Evolutionary conservation across 2,888 invertebrate species (phyloP).

Genomic region (Agriopis aurantiaria): DNA sequence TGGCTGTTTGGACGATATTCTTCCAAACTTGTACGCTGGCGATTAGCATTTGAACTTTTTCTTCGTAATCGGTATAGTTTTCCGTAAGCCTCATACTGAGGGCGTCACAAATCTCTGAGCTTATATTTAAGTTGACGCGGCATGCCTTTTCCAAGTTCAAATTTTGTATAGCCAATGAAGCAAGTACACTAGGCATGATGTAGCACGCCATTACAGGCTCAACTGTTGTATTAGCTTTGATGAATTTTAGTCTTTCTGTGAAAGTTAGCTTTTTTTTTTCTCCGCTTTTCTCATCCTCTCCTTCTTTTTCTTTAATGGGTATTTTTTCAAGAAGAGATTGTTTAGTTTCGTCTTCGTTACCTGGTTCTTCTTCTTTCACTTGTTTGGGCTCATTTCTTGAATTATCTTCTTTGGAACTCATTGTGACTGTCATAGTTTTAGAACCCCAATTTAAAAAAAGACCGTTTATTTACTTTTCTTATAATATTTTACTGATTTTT

Average conservation of each 20-base stretch:
- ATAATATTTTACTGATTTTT: not conserved
- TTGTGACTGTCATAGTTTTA: not conserved
- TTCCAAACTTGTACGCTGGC: conserved; percentile 94
- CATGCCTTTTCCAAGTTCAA: conserved; percentile 91
- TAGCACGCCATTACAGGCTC: conserved; percentile 91
- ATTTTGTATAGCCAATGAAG: conserved; percentile 93
- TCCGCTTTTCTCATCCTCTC: conserved; percentile 39
- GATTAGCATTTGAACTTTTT: conserved; percentile 89
- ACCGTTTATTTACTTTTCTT: not conserved
- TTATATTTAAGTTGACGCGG: conserved; percentile 91
- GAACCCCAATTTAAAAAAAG: not conserved
- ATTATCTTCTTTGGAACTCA: conserved; percentile 39
- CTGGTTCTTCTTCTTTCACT: conserved; percentile 41
- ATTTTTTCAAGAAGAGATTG: conserved; percentile 64
- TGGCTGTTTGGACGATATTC: conserved; percentile 92
- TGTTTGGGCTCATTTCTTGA: conserved; percentile 22
- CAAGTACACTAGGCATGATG: conserved; percentile 88
- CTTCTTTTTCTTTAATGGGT: conserved; percentile 40
- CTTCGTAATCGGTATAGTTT: conserved; percentile 84
- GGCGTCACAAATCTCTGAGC: conserved; percentile 90
- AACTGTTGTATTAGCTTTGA: conserved; percentile 88
- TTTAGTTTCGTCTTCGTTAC: conserved; percentile 51
- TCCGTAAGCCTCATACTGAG: conserved; percentile 90
- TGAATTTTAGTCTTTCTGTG: conserved; percentile 66
- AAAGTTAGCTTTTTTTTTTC: conserved; percentile 61